Base-by-base conservation (phyloP, 2,888 invertebrate genomes). In the Gastracanthus pulcherrimus region DNA sequence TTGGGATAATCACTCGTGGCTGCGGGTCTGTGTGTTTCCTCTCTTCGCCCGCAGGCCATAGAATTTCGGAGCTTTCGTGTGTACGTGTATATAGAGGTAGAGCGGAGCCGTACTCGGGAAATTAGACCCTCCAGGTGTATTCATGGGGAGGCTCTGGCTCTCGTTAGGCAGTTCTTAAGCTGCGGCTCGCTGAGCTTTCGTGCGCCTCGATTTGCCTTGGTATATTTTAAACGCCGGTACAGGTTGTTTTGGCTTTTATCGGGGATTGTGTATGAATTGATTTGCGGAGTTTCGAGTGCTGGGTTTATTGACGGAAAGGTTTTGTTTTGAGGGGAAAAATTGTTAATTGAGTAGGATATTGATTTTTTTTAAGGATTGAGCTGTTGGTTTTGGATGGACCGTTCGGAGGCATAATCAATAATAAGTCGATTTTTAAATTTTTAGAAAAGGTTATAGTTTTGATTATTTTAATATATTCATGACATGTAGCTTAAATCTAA, bases 1-100 rank as follows among this genome's bases (percentile, higher is more conserved):
- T 84, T 84, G 82, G 77, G 48, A 83, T 82, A 85, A 85, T 83
- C 76, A 81, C 58, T 71, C 31, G 62, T n/a, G 62, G 34, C 34
- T 26, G 4, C 58, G 16, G 58, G 29, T 16, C 29, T 31, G n/a
- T 34, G 62, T 19, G 36, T 34, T 62, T 62, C 34, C 55, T 26
- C 23, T 55, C 23, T 55, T n/a, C 26, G 70, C 23, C 23, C 26
- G 70, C 23, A 55, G 51, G 29, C 75, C 80, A 62, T 69, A 29
- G 69, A 80, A 75, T 75, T 69, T 70, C 75, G 29, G 41, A 69
- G 75, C 80, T 79, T 72, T 79, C 78, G 66, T 31, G 29, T 41
- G 51, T 31, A 29, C 26, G 62, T 74, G 34, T 13, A 11, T 16
- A 23, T n/a, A 29, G n/a, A 3, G 34, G 13, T 60, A 11, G 26